Percentiles rank a stretch among this genome's conserved stretches.
phyloP scores from a whole-genome alignment of 2,113 vertebrate species.

The Gallinago media region DNA sequence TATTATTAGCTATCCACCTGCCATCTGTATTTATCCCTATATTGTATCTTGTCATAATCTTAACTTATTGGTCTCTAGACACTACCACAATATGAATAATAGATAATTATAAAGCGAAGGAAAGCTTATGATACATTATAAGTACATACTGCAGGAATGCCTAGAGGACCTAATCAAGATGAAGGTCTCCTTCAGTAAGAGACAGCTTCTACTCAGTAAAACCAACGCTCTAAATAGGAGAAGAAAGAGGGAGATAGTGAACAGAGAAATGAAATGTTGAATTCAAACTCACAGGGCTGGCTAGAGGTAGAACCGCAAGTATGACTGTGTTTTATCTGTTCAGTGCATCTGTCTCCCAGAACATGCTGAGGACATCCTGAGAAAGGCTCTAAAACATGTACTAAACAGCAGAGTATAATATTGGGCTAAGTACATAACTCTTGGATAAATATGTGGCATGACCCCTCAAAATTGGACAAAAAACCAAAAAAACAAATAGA shows the following conservation, averaged over 20 bases:
- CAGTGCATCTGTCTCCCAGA: not conserved
- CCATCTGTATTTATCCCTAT: not conserved
- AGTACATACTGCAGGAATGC: not conserved
- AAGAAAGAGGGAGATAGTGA: not conserved
- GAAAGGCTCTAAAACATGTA: not conserved
- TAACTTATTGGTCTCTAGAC: conserved; percentile 19
- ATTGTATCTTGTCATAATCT: not conserved
- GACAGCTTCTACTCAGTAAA: not conserved
- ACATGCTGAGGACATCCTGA: not conserved
- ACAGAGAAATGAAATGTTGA: not conserved
- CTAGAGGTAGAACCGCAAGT: not conserved
- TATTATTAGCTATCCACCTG: not conserved
- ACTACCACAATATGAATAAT: conserved; percentile 27
- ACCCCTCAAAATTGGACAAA: not conserved
- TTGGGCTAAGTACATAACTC: rapidly evolving
- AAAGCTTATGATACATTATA: not conserved
- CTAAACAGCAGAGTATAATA: not conserved
- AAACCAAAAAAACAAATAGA: not conserved
- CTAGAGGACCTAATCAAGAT: not conserved
- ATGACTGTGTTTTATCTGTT: not conserved
- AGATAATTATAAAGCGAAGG: conserved; percentile 4
- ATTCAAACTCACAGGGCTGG: not conserved
- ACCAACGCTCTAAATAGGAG: not conserved
- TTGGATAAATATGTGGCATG: not conserved
- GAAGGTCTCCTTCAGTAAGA: not conserved